phyloP scores from a whole-genome alignment of 2,888 invertebrate species.

The Xestoiulus laeticollis region DNA sequence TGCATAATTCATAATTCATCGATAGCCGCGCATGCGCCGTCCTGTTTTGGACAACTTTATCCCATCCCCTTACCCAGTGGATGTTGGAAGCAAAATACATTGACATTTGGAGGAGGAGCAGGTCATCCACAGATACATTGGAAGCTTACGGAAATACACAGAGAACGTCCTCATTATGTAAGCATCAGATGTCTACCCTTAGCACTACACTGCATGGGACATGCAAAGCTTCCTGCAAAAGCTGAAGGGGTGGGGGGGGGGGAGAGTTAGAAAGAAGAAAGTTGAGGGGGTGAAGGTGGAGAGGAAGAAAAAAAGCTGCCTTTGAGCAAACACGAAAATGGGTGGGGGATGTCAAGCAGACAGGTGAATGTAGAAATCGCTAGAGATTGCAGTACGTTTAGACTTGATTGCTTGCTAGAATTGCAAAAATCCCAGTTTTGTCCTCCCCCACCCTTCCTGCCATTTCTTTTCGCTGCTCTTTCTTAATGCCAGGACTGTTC shows the following conservation, averaged over 20 bases:
- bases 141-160: slow-evolving; percentile 7
- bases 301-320: neutral
- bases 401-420: slow-evolving; percentile 44
- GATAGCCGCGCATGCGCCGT: neutral
- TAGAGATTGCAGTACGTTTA: slow-evolving; percentile 43
- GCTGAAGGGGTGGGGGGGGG: neutral
- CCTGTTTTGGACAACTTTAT: neutral
- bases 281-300: too few relatives aligned
- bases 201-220: neutral
- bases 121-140: neutral
- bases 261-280: neutral
- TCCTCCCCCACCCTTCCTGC: neutral
- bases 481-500: neutral
- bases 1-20: slow-evolving; percentile 2
- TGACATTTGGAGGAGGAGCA: slow-evolving; percentile 26
- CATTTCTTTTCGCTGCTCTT: neutral
- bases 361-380: slow-evolving; percentile 43
- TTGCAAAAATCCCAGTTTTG: neutral
- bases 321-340: slow-evolving; percentile 32
- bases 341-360: slow-evolving; percentile 37
- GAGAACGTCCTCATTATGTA: slow-evolving; percentile 39
- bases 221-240: neutral
- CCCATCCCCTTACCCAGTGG: neutral
- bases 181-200: slow-evolving; percentile 42
- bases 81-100: neutral